Evolutionary conservation across 23 tunicate genomes (phyloP).

Genomic region (Ascidia mentula): DNA sequence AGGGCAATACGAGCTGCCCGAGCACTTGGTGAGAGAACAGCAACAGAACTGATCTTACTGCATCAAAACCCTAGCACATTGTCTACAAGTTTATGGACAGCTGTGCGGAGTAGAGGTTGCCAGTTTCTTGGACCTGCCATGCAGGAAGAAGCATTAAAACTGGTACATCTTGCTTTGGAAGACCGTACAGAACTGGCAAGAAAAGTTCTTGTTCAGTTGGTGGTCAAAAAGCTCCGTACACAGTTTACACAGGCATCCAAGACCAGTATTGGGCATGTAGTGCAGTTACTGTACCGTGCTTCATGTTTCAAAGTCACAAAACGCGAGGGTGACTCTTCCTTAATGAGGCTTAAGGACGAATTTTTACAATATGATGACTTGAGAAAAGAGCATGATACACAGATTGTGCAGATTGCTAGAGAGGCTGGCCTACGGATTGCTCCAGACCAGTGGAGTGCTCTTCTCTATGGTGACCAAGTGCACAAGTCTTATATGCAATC

Average conservation of each 20-base stretch:
- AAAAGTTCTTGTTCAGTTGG: slow-evolving; percentile 84
- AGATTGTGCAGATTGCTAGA: slow-evolving; percentile 82
- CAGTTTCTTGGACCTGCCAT: slow-evolving; percentile 96
- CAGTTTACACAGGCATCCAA: slow-evolving; percentile 92
- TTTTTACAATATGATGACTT: slow-evolving; percentile 57
- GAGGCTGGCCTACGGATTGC: slow-evolving; percentile 91
- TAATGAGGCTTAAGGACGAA: slow-evolving; percentile 82
- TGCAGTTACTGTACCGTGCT: slow-evolving; percentile 81
- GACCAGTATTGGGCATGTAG: slow-evolving; percentile 94
- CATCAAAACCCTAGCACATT: slow-evolving; percentile 89
- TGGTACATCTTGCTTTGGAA: slow-evolving; percentile 77
- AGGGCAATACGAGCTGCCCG: slow-evolving; percentile 58
- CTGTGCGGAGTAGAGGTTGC: slow-evolving; percentile 88
- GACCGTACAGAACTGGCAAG: slow-evolving; percentile 83
- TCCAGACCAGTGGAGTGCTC: slow-evolving; percentile 96
- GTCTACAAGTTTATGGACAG: slow-evolving; percentile 89
- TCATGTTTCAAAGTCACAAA: slow-evolving; percentile 88
- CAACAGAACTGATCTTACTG: slow-evolving; percentile 69
- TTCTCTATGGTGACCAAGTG: slow-evolving; percentile 83
- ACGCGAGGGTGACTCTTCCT: slow-evolving; percentile 77
- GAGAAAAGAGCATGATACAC: slow-evolving; percentile 85
- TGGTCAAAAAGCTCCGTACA: slow-evolving; percentile 64
- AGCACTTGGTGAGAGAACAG: slow-evolving; percentile 73
- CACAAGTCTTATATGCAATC: slow-evolving; percentile 94
- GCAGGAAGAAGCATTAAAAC: slow-evolving; percentile 93